Percentiles rank a stretch among this genome's conserved stretches.
Evolutionary conservation across 1,140 invertebrate genomes (phyloP).

Genomic region (Fopius arisanus): DNA sequence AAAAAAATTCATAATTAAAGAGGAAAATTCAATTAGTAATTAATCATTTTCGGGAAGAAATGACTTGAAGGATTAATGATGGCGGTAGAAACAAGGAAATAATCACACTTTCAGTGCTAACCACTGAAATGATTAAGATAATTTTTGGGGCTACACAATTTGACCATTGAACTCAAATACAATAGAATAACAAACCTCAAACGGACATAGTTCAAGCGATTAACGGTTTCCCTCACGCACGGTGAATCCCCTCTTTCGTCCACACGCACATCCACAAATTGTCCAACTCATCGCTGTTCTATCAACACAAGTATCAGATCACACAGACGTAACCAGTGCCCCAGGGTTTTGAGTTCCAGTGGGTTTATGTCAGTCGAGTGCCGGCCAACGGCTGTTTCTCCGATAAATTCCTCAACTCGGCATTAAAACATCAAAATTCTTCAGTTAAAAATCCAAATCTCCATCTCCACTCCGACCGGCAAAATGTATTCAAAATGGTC

Average conservation of each 20-base stretch:
- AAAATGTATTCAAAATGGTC: slow-evolving; percentile 33
- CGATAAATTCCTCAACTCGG: neutral
- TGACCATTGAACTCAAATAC: slow-evolving; percentile 30
- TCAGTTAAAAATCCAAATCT: neutral
- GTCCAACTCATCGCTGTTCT: slow-evolving; percentile 18
- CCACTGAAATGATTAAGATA: no score
- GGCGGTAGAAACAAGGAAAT: no score
- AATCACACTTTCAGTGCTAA: no score
- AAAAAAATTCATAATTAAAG: neutral
- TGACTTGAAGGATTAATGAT: neutral
- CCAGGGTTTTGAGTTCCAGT: slow-evolving; percentile 18
- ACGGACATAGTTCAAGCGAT: slow-evolving; percentile 16
- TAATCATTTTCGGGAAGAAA: no score
- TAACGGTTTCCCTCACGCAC: slow-evolving; percentile 48
- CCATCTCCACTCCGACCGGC: neutral
- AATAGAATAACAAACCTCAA: neutral
- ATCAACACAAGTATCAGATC: slow-evolving; percentile 26
- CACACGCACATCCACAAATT: neutral
- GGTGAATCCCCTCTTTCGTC: slow-evolving; percentile 22
- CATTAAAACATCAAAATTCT: neutral
- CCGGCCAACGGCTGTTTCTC: slow-evolving; percentile 42
- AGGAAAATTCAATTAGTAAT: neutral
- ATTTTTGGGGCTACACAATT: no score
- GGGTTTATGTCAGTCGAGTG: slow-evolving; percentile 52
- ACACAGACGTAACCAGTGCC: slow-evolving; percentile 7